These are phyloP conservation scores for Eufriesea mexicana DNA, from an alignment of 1,140 invertebrate species.

Conservation along the genomic window DNA sequence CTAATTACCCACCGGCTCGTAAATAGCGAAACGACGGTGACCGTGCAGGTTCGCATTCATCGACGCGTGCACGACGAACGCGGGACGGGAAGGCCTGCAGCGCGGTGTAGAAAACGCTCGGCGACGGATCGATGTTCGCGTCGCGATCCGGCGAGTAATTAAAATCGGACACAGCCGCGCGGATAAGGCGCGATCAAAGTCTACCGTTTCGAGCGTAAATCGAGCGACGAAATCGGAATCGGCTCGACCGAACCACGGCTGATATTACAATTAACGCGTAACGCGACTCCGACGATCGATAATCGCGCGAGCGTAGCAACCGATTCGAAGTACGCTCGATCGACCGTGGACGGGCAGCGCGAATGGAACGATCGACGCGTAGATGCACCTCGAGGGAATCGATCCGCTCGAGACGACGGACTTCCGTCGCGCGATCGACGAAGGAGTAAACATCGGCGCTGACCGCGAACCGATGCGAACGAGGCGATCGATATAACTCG, in stretches of 20 bases:
- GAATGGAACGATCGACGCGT: too few species aligned
- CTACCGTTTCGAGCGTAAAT: neutral
- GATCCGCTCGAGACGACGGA: neutral
- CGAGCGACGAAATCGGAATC: neutral
- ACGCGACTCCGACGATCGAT: neutral
- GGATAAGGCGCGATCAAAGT: neutral
- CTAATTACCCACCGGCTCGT: slow-evolving; percentile 43
- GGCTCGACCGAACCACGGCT: neutral
- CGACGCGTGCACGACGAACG: slow-evolving; percentile 4
- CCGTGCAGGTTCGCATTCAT: slow-evolving; percentile 37
- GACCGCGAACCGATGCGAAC: neutral
- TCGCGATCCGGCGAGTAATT: neutral
- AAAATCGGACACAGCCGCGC: neutral
- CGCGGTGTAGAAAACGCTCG: neutral
- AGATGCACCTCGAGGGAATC: too few species aligned
- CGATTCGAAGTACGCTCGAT: neutral
- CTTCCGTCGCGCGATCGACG: neutral
- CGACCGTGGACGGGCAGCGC: too few species aligned
- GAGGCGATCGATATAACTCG: slow-evolving; percentile 4
- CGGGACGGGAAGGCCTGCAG: neutral
- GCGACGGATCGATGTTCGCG: neutral
- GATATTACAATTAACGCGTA: neutral
- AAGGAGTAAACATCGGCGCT: neutral
- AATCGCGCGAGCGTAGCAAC: neutral
- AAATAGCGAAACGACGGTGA: slow-evolving; percentile 37